Percentiles rank a stretch among this genome's conserved stretches.
phyloP scores from a whole-genome alignment of 35 echinoderm and acorn worm species.

The Stichopus chloronotus region DNA sequence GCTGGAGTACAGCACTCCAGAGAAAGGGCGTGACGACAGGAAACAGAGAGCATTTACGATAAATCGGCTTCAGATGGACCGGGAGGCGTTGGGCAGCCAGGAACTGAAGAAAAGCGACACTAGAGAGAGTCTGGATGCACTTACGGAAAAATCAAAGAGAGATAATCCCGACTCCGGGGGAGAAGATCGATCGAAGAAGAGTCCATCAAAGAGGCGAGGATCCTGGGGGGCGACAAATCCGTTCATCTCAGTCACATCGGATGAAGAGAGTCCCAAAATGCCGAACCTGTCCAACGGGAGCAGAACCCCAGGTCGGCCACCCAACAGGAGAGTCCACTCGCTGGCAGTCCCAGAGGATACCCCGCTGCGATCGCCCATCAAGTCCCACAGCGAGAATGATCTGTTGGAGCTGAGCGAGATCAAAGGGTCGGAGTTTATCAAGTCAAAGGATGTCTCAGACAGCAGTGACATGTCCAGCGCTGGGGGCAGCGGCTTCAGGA shows the following conservation, averaged over 20 bases:
- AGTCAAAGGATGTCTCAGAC: conserved; percentile 43
- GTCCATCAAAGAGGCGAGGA: background rate
- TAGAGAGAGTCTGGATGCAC: background rate
- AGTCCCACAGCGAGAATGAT: conserved; percentile 96
- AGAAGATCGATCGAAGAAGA: background rate
- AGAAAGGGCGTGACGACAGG: background rate
- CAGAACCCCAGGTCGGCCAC: background rate
- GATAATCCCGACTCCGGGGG: background rate
- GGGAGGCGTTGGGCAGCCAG: background rate
- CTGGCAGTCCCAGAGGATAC: conserved; percentile 1
- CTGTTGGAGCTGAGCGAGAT: conserved; percentile 72
- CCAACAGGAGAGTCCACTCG: conserved; percentile 6
- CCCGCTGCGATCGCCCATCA: conserved; percentile 53
- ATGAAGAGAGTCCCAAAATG: conserved; percentile 25
- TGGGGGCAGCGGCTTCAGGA: conserved; percentile 63
- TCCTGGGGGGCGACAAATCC: background rate
- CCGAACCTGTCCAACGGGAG: background rate
- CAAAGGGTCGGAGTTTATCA: conserved; percentile 22
- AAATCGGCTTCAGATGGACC: background rate
- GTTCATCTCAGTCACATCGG: conserved; percentile 36
- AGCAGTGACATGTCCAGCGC: conserved; percentile 59
- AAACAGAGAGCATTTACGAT: conserved; percentile 12
- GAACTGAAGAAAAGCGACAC: conserved; percentile 21
- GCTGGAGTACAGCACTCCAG: conserved; percentile 35
- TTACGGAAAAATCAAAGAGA: background rate